A percentile compares a stretch with the other conserved stretches of the same genome.
phyloP scores from a whole-genome alignment of 2,888 invertebrate species.

The Pollenia amentaria region DNA sequence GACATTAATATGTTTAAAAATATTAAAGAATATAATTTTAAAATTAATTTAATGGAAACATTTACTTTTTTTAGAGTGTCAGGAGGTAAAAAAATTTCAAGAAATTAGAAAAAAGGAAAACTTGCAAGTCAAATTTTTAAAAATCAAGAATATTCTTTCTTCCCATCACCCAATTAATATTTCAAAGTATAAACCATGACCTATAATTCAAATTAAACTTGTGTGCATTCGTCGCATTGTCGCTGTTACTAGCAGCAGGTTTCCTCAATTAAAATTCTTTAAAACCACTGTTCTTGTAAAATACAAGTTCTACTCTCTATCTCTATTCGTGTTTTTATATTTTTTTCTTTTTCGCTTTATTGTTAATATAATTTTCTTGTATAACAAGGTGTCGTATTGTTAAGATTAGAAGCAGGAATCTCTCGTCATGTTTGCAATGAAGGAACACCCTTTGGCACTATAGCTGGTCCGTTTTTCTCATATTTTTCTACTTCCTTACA shows the following conservation, averaged over 20 bases:
- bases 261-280: background rate
- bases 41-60: no score
- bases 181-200: no score
- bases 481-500: background rate
- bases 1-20: no score
- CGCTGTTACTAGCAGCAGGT: background rate
- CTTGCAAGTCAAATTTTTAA: no score
- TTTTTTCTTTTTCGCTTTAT: conserved; percentile 48
- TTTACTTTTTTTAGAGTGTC: no score
- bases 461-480: background rate
- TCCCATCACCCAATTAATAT: no score
- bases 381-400: conserved; percentile 67
- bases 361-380: conserved; percentile 60
- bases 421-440: conserved; percentile 9
- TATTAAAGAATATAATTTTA: no score
- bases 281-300: conserved; percentile 5
- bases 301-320: conserved; percentile 11
- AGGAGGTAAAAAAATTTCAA: no score
- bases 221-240: background rate
- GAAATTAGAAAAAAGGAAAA: no score
- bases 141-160: no score
- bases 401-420: conserved; percentile 44
- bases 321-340: conserved; percentile 1
- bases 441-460: conserved; percentile 18
- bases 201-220: no score